Evolutionary conservation across 2,888 invertebrate species (phyloP).

Genomic region (Conomelus anceps): DNA sequence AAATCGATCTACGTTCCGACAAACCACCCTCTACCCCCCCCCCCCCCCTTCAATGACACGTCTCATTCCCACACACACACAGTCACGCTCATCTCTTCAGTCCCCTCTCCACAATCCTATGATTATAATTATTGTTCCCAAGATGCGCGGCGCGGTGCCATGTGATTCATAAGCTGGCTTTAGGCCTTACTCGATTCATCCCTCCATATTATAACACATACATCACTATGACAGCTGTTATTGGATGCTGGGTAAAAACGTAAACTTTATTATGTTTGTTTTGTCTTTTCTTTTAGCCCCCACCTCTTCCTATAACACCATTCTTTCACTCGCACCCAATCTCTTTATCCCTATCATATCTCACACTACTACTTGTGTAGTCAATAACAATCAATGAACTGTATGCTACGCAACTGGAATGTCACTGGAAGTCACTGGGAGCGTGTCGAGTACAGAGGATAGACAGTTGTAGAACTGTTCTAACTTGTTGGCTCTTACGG

Average conservation of each 20-base stretch:
- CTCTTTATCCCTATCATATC: background rate
- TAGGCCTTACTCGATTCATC: background rate
- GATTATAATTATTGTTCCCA: slow-evolving; percentile 14
- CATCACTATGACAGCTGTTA: background rate
- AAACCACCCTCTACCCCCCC: background rate
- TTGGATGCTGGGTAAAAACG: background rate
- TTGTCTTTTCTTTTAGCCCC: background rate
- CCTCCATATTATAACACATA: background rate
- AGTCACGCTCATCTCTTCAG: background rate
- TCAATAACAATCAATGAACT: background rate
- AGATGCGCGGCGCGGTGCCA: background rate
- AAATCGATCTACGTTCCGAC: background rate
- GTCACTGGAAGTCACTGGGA: too few species aligned
- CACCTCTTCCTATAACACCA: background rate
- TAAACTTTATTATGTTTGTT: background rate
- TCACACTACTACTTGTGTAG: background rate
- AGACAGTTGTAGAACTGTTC: too few species aligned
- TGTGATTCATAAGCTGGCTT: background rate
- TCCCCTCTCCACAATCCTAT: background rate
- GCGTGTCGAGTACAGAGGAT: too few species aligned
- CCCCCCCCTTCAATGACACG: background rate
- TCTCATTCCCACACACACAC: background rate
- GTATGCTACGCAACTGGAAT: background rate
- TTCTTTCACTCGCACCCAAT: background rate
- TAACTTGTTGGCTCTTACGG: too few species aligned